Evolutionary conservation across 2,888 invertebrate genomes (phyloP).

Genomic region (Barypeithes pellucidus): DNA sequence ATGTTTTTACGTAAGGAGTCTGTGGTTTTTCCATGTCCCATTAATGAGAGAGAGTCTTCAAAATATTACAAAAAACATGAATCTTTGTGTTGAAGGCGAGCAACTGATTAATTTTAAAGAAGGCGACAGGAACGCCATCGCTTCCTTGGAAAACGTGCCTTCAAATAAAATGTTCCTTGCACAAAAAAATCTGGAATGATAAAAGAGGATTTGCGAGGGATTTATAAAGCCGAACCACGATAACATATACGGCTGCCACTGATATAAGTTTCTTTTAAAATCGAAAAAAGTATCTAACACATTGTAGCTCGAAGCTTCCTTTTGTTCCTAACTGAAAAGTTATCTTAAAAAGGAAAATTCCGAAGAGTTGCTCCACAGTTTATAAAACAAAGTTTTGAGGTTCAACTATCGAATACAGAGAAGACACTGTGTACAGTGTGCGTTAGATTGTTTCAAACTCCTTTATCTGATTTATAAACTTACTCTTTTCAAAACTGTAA

Average conservation of each 20-base stretch:
- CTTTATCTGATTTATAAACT: slow-evolving; percentile 34
- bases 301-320: slow-evolving; percentile 39
- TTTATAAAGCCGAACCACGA: slow-evolving; percentile 2
- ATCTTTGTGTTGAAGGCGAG: too few species aligned
- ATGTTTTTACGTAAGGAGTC: too few species aligned
- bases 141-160: too few species aligned
- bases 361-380: slow-evolving; percentile 42
- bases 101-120: too few species aligned
- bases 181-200: background rate
- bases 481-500: slow-evolving; percentile 33
- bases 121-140: too few species aligned
- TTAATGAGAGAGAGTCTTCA: too few species aligned
- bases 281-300: slow-evolving; percentile 44
- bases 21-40: too few species aligned
- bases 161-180: too few species aligned
- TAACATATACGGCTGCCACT: slow-evolving; percentile 24
- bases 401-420: slow-evolving; percentile 49
- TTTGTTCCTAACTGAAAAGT: slow-evolving; percentile 47
- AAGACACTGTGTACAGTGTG: slow-evolving; percentile 42
- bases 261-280: slow-evolving; percentile 38
- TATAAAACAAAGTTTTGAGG: slow-evolving; percentile 52
- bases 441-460: slow-evolving; percentile 43
- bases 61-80: too few species aligned
- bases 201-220: background rate
- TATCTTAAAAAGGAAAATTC: slow-evolving; percentile 49